Evolutionary conservation across 2,113 vertebrate species (phyloP), one percentile per base, ranked within the genome.

Genomic region (Phycodurus eques): DNA sequence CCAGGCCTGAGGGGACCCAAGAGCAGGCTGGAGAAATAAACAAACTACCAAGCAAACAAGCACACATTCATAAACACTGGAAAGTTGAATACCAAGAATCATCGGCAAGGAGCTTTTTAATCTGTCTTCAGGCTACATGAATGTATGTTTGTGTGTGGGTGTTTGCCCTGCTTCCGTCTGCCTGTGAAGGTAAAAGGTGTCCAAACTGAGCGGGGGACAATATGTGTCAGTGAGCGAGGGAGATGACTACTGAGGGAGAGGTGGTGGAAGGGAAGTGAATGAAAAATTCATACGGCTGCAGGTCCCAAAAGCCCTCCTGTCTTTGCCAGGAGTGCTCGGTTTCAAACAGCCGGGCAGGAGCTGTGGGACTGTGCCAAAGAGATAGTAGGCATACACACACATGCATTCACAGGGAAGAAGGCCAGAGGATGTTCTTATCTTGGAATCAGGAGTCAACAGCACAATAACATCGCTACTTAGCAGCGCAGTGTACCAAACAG

Each of bases 231-330:
- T 43, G 77, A 79, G 75, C 75, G 77, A 77, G 70, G 12, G 65
- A 57, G 75, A 75, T 19, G 80, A 84, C 70, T 74, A 71, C 33
- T 33, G 69, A 63, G 68, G 71, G 39, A 69, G 22, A 61, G 73
- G 64, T 57, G 76, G 80, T 70, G 73, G n/a, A 75, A 86, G 75
- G 71, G 42, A 80, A 85, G 81, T 82, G 82, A 86, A 91, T 91
- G 87, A 91, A 91, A 90, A 90, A 90, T 91, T 91, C 85, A 91
- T 90, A 79, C 27, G 75, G 65, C 80, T 87, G 80, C 80, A 78
- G 76, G 79, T 90, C 90, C 88, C 90, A 85, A 78, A 91, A 88
- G 87, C 83, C 80, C 83, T 80, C 87, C 82, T 85, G 83, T 88
- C 81, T 91, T 88, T 86, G 84, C 85, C 83, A 87, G 68, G 82